Percentiles rank a stretch among this genome's conserved stretches.
These are phyloP conservation scores for Narcine bancroftii DNA, from an alignment of 2,113 vertebrate genomes.

Conservation along the genomic window DNA sequence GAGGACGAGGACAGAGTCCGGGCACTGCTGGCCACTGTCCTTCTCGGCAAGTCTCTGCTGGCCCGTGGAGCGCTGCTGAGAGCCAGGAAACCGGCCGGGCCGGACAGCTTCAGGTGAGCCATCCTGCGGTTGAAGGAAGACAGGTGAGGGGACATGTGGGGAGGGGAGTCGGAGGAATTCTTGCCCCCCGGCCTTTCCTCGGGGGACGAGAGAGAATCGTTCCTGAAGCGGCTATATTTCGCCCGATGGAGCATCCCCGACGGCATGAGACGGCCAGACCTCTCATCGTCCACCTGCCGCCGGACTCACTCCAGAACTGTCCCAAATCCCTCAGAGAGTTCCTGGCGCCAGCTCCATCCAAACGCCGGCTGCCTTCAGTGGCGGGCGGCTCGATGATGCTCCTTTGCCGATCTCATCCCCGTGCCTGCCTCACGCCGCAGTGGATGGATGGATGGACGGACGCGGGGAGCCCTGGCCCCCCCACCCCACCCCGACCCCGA, in stretches of 20 bases:
- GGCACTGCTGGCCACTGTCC: conserved; percentile 55
- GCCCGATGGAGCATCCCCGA: conserved; percentile 84
- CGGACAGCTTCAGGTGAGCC: conserved; percentile 69
- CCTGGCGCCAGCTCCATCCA: neutral
- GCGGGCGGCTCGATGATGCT: no score
- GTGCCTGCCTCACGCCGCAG: no score
- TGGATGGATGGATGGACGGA: no score
- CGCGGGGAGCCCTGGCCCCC: no score
- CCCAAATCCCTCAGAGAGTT: neutral
- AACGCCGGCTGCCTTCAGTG: neutral
- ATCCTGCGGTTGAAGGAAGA: conserved; percentile 73
- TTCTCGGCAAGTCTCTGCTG: conserved; percentile 53
- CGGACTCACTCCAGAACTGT: conserved; percentile 46
- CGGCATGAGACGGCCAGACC: conserved; percentile 56
- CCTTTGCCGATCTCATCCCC: neutral
- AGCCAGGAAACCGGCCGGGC: conserved; percentile 56
- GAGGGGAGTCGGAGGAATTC: conserved; percentile 45
- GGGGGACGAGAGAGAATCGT: conserved; percentile 71
- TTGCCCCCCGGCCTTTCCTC: conserved; percentile 56
- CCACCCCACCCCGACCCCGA: no score
- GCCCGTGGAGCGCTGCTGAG: conserved; percentile 65
- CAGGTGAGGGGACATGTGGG: conserved; percentile 58
- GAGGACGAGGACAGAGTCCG: conserved; percentile 50
- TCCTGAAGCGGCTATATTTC: conserved; percentile 86
- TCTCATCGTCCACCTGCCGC: conserved; percentile 68